Base-by-base conservation (phyloP, 1,140 invertebrate genomes). In the Hypsibius dujardini region DNA sequence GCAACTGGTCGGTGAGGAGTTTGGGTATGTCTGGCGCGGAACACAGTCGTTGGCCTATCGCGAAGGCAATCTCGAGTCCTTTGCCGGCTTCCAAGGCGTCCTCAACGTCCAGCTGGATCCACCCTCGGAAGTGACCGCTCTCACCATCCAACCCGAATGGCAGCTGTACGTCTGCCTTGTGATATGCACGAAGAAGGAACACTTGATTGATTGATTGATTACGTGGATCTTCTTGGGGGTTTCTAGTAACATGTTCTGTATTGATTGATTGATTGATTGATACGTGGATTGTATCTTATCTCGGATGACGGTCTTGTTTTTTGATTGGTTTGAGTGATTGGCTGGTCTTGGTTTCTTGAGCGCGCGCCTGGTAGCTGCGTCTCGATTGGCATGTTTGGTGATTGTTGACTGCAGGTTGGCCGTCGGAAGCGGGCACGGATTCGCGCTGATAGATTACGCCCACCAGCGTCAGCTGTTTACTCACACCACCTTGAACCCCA, bases 371-470 rank as follows among this genome's bases (percentile, higher is more conserved):
- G n/a, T n/a, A n/a, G n/a, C n/a, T n/a, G n/a, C n/a, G n/a, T 56
- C 7, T 7, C 50, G 7, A n/a, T 70, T 72, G 71, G 47, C 56
- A 2, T 74, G 77, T n/a, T n/a, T n/a, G n/a, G n/a, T n/a, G n/a
- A n/a, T n/a, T n/a, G n/a, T n/a, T n/a, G n/a, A n/a, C n/a, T n/a
- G 56, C 75, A 80, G 81, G 45, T 81, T 95, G 1, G 87, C 89
- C 46, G 90, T 87, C 70, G 94, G 94, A 47, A 97, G 93, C 42
- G 92, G 92, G 12, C 93, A 97, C 81, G 94, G 94, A 2, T 85
- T 97, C 73, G 90, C 88, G 45, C 81, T 96, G 1, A 88, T 88
- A 76, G 93, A 97, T 80, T 93, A 89, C 75, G 79, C 86, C 7
- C n/a, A 85, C 87, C 69, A 84, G 86, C 72, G 86, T 86, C 75